Evolutionary conservation across 2,797 vertebrate genomes (phyloP).

Genomic region (Alca torda): DNA sequence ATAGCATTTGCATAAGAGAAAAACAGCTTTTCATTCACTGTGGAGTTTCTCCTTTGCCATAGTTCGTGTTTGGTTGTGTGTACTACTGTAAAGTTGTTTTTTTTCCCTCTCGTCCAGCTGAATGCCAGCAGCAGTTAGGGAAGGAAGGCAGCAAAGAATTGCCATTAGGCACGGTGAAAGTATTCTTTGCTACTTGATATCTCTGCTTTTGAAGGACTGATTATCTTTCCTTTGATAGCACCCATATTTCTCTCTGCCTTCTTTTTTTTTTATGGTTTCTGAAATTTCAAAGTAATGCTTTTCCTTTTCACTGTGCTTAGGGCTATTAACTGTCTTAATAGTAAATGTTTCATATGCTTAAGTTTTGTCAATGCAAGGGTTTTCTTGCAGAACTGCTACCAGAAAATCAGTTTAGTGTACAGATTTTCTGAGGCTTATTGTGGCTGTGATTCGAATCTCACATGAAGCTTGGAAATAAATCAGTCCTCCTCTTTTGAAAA

Average conservation of each 20-base stretch:
- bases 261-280: not conserved
- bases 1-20: constrained; percentile 35
- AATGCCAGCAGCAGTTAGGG: not conserved
- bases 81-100: not conserved
- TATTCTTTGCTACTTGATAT: constrained; percentile 34
- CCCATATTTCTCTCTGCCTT: constrained; percentile 6
- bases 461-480: constrained; percentile 42
- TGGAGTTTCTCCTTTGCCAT: not conserved
- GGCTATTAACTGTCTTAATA: constrained; percentile 58
- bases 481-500: constrained; percentile 30
- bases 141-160: constrained; percentile 50
- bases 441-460: constrained; percentile 28
- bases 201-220: constrained; percentile 57
- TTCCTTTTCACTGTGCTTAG: constrained; percentile 34
- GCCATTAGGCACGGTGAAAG: constrained; percentile 50
- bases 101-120: not conserved
- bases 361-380: constrained; percentile 22
- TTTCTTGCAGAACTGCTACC: constrained; percentile 18
- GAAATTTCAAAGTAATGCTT: constrained; percentile 49
- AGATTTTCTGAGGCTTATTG: constrained; percentile 50
- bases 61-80: not conserved
- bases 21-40: constrained; percentile 6
- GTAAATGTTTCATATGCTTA: constrained; percentile 28
- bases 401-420: constrained; percentile 58
- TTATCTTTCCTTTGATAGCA: constrained; percentile 44